Conservation (phyloP, 2,888 invertebrate genomes). For the Malthinus flaveolus region DNA sequence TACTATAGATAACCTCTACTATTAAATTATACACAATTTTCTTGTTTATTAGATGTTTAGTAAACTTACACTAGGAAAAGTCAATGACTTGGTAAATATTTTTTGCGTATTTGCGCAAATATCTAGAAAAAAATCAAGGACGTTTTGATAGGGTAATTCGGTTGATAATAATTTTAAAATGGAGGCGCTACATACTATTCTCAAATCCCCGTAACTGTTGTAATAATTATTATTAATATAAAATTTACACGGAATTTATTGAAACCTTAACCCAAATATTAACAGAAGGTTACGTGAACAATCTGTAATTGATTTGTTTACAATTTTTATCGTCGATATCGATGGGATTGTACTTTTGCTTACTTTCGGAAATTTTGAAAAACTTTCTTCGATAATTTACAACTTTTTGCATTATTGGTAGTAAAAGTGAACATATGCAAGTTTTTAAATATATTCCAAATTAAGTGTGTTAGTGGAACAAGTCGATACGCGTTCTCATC, state of each 20-base stretch:
- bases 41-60: constrained; percentile 19
- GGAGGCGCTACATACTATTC: neutral
- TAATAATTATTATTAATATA: neutral
- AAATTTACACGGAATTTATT: constrained; percentile 4
- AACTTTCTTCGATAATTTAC: constrained; percentile 1
- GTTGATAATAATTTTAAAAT: neutral
- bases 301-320: no score
- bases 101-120: constrained; percentile 22
- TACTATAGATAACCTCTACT: constrained; percentile 22
- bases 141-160: constrained; percentile 4
- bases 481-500: neutral
- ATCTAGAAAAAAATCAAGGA: constrained; percentile 24
- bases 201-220: no score
- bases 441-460: neutral
- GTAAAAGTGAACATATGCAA: constrained; percentile 3
- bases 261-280: constrained; percentile 1
- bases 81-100: constrained; percentile 28
- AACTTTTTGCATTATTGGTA: constrained; percentile 5
- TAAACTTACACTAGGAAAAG: constrained; percentile 14
- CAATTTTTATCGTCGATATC: no score
- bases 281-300: neutral
- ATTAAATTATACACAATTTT: constrained; percentile 13
- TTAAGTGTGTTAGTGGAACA: constrained; percentile 24
- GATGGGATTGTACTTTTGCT: no score
- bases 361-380: neutral